A percentile compares a stretch with the other conserved stretches of the same genome.
Conservation (phyloP, 1,140 invertebrate genomes). For the Solenopsis fugax region DNA sequence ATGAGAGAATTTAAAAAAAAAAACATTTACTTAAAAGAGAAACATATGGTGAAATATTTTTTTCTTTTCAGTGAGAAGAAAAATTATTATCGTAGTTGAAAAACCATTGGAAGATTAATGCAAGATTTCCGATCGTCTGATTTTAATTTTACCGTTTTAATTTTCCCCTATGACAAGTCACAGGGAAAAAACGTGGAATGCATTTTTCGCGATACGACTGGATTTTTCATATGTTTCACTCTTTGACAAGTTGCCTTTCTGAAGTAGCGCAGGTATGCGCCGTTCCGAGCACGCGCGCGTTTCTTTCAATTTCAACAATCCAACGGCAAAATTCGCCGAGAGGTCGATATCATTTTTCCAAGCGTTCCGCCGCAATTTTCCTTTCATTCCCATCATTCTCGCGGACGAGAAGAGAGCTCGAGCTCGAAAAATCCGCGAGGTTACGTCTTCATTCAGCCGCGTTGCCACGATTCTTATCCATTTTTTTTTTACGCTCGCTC, state of each 20-base stretch:
- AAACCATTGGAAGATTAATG: not conserved
- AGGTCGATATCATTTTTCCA: conserved; percentile 46
- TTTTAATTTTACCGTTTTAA: conserved; percentile 22
- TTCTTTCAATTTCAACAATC: conserved; percentile 40
- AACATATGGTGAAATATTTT: not conserved
- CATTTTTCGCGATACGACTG: not conserved
- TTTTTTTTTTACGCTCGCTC: conserved; percentile 31
- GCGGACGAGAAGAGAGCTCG: not conserved
- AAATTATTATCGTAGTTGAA: not conserved
- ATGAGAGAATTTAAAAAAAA: not conserved
- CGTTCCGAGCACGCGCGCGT: not conserved
- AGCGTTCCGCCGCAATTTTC: conserved; percentile 33
- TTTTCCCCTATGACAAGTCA: not conserved
- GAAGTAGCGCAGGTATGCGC: not conserved
- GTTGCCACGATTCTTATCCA: conserved; percentile 13
- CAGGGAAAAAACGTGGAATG: not conserved
- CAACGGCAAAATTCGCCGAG: not conserved
- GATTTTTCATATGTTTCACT: conserved; percentile 6
- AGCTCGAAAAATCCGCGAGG: conserved; percentile 8
- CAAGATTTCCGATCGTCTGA: not conserved
- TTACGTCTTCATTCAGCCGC: not conserved
- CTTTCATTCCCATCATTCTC: conserved; percentile 33
- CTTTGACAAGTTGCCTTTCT: conserved; percentile 30
- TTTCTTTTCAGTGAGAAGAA: not conserved
- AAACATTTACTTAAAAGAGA: not conserved